A percentile compares a stretch with the other conserved stretches of the same genome.
Evolutionary conservation across 1,140 invertebrate species (phyloP).

Genomic region (Rhagoletis pomonella): DNA sequence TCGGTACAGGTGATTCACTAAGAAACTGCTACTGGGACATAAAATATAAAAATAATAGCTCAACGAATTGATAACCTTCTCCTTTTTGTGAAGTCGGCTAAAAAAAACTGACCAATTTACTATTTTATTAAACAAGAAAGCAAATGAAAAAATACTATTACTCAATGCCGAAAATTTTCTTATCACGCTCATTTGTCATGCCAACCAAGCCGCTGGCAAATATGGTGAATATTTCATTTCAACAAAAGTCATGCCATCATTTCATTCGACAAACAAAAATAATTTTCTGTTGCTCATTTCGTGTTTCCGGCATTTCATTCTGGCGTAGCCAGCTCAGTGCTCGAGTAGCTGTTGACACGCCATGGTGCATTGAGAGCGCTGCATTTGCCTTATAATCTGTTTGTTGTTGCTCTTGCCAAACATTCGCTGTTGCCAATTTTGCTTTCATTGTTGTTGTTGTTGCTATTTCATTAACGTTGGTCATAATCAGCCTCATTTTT

Average conservation of each 20-base stretch:
- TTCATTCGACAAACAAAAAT: neutral
- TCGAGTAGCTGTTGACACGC: neutral
- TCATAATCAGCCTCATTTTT: conserved; percentile 30
- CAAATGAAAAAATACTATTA: neutral
- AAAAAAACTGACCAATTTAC: too few species aligned
- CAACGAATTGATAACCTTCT: too few species aligned
- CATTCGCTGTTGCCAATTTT: neutral
- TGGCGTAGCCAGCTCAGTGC: neutral
- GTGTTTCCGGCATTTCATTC: neutral
- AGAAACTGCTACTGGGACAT: too few species aligned
- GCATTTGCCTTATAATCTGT: neutral
- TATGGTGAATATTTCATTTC: conserved; percentile 38
- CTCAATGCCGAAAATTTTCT: neutral
- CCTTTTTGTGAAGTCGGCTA: too few species aligned
- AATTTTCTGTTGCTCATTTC: neutral
- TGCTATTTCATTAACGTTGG: neutral
- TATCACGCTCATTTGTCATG: neutral
- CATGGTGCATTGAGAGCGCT: neutral
- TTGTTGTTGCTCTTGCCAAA: neutral
- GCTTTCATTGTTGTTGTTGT: neutral
- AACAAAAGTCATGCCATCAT: neutral
- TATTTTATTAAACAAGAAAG: too few species aligned
- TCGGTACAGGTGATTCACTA: too few species aligned
- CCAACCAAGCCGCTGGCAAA: neutral
- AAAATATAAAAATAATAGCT: too few species aligned